Percentiles rank a stretch among this genome's conserved stretches.
Conservation (phyloP, 1,140 invertebrate genomes). For the Caenorhabditis latens region DNA sequence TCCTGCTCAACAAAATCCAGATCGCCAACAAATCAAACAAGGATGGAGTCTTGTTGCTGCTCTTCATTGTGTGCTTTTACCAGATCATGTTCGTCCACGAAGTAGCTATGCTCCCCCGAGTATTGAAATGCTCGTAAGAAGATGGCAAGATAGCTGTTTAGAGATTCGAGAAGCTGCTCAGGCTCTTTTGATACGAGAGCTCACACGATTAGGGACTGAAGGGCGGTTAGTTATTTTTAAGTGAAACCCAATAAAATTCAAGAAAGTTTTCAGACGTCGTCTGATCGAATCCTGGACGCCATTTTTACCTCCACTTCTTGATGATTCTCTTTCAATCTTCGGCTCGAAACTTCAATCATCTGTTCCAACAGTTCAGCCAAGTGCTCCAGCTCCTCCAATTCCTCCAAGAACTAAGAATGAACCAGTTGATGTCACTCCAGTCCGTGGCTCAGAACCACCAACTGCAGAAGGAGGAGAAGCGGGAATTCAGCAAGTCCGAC, state of each 20-base stretch:
- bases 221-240: constrained; percentile 55
- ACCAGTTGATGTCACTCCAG: constrained; percentile 46
- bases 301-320: constrained; percentile 84
- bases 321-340: constrained; percentile 76
- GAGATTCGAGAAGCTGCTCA: constrained; percentile 95
- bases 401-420: constrained; percentile 65
- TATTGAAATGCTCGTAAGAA: constrained; percentile 93
- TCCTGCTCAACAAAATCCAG: constrained; percentile 9
- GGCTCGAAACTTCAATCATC: constrained; percentile 55
- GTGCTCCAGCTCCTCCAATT: constrained; percentile 69
- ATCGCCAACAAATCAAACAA: constrained; percentile 90
- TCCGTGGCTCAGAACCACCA: constrained; percentile 77
- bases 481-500: constrained; percentile 83
- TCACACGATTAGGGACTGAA: constrained; percentile 89
- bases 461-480: constrained; percentile 78
- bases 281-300: constrained; percentile 95
- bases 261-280: constrained; percentile 81
- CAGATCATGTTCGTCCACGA: constrained; percentile 82
- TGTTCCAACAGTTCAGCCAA: constrained; percentile 56
- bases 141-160: constrained; percentile 97
- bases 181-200: constrained; percentile 91
- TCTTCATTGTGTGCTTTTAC: constrained; percentile 93
- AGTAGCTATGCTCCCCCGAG: constrained; percentile 87
- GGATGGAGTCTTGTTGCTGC: constrained; percentile 96
- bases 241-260: constrained; percentile 79